Percentiles rank a stretch among this genome's conserved stretches.
phyloP scores from a whole-genome alignment of 2,113 vertebrate species.

The Silurus glanis region DNA sequence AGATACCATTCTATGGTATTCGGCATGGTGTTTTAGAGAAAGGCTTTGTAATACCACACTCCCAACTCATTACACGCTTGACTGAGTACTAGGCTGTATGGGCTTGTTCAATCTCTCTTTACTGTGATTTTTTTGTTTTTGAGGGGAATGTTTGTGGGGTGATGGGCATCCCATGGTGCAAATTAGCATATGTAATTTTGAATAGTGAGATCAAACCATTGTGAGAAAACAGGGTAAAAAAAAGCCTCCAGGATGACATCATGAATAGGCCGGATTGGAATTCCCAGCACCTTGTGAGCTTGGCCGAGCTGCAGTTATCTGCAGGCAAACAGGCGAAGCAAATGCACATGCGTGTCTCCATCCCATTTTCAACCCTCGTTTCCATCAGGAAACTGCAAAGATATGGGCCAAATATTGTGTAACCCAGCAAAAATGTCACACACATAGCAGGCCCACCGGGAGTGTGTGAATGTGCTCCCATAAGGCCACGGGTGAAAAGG shows the following conservation, averaged over 20 bases:
- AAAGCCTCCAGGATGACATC: slow-evolving; percentile 23
- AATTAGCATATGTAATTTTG: slow-evolving; percentile 47
- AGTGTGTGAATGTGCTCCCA: slow-evolving; percentile 38
- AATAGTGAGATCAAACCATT: neutral
- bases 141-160: neutral
- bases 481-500: slow-evolving; percentile 45
- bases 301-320: slow-evolving; percentile 31
- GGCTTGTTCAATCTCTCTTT: slow-evolving; percentile 3
- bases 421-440: slow-evolving; percentile 40
- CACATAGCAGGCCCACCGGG: slow-evolving; percentile 44
- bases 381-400: slow-evolving; percentile 3
- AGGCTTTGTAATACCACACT: slow-evolving; percentile 1
- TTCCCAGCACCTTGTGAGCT: slow-evolving; percentile 12
- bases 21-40: neutral
- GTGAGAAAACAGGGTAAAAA: slow-evolving; percentile 9
- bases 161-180: slow-evolving; percentile 16
- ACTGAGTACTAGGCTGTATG: slow-evolving; percentile 13
- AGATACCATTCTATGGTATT: neutral
- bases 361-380: neutral
- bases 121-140: neutral
- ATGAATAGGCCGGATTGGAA: slow-evolving; percentile 12
- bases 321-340: slow-evolving; percentile 25
- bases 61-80: slow-evolving; percentile 19
- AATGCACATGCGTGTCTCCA: neutral
- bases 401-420: slow-evolving; percentile 48